Conservation (phyloP, 2,797 vertebrate species). For the Monodelphis domestica region DNA sequence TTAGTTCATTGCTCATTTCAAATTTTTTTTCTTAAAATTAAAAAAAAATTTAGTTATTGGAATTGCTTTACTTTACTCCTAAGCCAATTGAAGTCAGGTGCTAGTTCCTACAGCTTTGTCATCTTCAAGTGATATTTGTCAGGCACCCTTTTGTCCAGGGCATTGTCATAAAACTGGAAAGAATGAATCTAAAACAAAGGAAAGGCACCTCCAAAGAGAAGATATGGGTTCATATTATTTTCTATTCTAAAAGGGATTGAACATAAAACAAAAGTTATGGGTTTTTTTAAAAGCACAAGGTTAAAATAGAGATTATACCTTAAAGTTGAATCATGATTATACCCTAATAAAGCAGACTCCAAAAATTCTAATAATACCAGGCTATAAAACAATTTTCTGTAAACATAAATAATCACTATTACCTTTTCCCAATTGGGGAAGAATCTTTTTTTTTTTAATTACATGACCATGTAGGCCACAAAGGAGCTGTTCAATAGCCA, state of each 20-base stretch:
- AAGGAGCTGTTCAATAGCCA: slow-evolving; percentile 5
- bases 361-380: background rate
- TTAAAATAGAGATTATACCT: background rate
- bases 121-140: background rate
- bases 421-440: background rate
- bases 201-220: background rate
- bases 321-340: background rate
- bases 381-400: background rate
- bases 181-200: background rate
- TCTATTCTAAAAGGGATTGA: background rate
- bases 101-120: background rate
- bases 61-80: background rate
- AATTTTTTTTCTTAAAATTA: background rate
- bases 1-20: background rate
- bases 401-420: background rate
- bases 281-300: background rate
- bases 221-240: background rate
- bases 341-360: background rate
- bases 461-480: background rate
- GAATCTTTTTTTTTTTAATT: background rate
- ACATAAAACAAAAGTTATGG: background rate
- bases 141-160: background rate
- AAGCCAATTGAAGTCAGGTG: background rate
- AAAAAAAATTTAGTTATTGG: background rate
- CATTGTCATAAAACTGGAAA: background rate